These are phyloP conservation scores for Castor canadensis DNA, from an alignment of 2,113 vertebrate genomes.

Conservation along the genomic window DNA sequence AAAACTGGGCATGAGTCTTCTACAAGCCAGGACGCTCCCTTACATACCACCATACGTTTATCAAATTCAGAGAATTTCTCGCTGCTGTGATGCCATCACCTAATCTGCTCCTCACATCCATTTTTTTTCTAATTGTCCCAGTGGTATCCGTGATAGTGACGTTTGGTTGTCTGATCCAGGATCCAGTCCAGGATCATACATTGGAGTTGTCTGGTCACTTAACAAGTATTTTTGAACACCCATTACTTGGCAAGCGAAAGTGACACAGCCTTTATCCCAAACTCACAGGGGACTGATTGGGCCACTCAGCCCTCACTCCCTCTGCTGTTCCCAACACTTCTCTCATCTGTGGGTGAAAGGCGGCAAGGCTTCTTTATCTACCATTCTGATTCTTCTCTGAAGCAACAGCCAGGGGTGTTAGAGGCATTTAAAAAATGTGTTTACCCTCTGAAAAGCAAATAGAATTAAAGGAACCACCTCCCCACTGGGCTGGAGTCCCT, in stretches of 20 bases:
- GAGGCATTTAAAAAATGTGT: background rate
- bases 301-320: background rate
- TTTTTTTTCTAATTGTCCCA: background rate
- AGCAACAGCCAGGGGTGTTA: background rate
- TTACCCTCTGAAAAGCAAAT: background rate
- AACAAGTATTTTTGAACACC: background rate
- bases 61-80: background rate
- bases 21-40: background rate
- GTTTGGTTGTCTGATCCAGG: background rate
- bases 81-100: background rate
- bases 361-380: too few relatives aligned
- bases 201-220: background rate
- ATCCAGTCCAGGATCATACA: background rate
- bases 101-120: background rate
- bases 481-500: rapidly evolving
- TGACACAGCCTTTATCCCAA: background rate
- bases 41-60: background rate
- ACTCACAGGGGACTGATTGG: background rate
- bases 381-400: background rate
- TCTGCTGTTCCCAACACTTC: too few relatives aligned
- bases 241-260: background rate
- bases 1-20: background rate
- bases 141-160: background rate
- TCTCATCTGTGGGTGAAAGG: background rate
- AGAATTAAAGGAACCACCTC: background rate